Conservation (phyloP, 2,888 invertebrate genomes). For the Cancer borealis region DNA sequence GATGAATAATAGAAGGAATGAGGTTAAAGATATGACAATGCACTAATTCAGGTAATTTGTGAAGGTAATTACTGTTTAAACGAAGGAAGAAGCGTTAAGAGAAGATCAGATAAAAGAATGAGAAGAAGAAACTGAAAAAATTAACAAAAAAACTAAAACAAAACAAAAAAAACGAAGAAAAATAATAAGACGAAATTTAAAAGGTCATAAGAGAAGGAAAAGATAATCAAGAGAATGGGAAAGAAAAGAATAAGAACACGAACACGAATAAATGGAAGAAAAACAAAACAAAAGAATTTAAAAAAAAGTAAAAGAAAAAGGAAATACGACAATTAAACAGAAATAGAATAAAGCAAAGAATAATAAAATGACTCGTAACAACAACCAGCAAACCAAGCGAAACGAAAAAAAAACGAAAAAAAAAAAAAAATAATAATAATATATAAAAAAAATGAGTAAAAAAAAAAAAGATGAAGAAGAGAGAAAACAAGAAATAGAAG, state of each 20-base stretch:
- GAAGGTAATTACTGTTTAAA: too few species aligned
- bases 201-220: too few species aligned
- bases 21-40: too few species aligned
- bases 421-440: not conserved
- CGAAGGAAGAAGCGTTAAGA: too few species aligned
- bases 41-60: too few species aligned
- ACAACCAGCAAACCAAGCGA: not conserved
- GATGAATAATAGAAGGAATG: too few species aligned
- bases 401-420: not conserved
- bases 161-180: too few species aligned
- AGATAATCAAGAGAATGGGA: not conserved
- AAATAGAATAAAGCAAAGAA: not conserved
- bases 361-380: not conserved
- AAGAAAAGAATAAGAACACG: too few species aligned
- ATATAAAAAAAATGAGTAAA: not conserved
- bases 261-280: not conserved
- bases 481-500: not conserved
- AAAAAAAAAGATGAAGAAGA: not conserved
- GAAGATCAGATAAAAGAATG: too few species aligned
- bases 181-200: too few species aligned
- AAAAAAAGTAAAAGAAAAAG: not conserved
- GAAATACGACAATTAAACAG: not conserved
- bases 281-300: not conserved
- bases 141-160: too few species aligned
- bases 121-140: too few species aligned